Conservation (phyloP, 2,113 vertebrate genomes). For the Atherinomorus stipes region DNA sequence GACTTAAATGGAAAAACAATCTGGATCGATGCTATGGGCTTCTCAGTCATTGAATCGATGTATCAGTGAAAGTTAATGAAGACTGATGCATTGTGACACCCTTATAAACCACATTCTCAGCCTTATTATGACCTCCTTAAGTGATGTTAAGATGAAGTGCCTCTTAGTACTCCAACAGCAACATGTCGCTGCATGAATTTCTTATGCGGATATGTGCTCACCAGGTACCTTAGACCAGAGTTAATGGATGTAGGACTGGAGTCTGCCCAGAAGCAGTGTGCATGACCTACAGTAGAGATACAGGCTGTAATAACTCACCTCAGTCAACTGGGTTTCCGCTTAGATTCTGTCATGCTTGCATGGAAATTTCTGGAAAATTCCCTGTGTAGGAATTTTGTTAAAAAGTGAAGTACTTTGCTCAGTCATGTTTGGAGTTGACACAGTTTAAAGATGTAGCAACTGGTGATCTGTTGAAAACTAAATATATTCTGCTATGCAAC, state of each 20-base stretch:
- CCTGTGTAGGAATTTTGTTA: neutral
- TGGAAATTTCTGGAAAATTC: neutral
- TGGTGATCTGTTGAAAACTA: slow-evolving; percentile 23
- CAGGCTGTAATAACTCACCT: neutral
- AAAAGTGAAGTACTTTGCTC: slow-evolving; percentile 1
- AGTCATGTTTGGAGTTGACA: neutral
- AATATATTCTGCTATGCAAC: neutral
- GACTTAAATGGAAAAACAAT: too few species aligned
- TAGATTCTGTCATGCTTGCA: neutral
- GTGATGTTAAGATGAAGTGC: neutral
- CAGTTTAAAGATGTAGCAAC: slow-evolving; percentile 16
- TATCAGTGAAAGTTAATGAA: too few species aligned
- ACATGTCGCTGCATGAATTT: neutral
- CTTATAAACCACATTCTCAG: too few species aligned
- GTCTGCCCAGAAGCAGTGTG: neutral
- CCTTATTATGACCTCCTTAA: neutral
- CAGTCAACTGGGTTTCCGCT: slow-evolving; percentile 1
- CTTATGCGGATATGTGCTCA: neutral
- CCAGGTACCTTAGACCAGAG: neutral
- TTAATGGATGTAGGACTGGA: neutral
- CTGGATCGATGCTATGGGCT: too few species aligned
- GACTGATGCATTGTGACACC: too few species aligned
- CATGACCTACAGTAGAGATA: neutral
- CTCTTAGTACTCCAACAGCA: neutral
- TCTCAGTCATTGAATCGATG: too few species aligned